A percentile compares a stretch with the other conserved stretches of the same genome.
Conservation (phyloP, 1,140 invertebrate genomes). For the Rhynchophorus ferrugineus region DNA sequence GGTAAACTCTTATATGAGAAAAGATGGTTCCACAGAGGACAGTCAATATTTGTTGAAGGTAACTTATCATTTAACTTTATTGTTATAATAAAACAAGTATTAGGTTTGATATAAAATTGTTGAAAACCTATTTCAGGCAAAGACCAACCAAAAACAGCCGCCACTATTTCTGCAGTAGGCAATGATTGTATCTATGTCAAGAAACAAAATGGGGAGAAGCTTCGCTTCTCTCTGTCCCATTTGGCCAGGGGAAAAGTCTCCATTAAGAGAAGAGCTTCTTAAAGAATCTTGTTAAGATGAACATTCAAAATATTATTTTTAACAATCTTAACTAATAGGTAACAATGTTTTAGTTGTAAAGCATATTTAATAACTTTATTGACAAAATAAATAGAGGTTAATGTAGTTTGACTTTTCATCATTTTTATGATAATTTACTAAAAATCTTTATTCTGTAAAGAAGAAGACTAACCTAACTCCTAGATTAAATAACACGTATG, state of each 20-base stretch:
- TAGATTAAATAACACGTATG: no score
- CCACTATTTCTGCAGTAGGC: constrained; percentile 81
- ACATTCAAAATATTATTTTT: not conserved
- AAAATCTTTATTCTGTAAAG: no score
- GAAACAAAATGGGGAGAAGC: constrained; percentile 72
- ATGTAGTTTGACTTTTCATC: no score
- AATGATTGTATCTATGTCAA: constrained; percentile 87
- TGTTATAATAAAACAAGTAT: no score
- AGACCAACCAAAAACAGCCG: constrained; percentile 72
- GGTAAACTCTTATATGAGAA: constrained; percentile 90
- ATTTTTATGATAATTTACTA: no score
- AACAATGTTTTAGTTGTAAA: no score
- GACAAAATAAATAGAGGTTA: no score
- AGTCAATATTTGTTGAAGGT: constrained; percentile 79
- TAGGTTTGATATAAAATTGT: no score
- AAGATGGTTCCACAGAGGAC: constrained; percentile 90
- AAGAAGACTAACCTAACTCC: no score
- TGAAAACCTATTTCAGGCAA: no score
- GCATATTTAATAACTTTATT: no score
- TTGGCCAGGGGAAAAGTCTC: constrained; percentile 81
- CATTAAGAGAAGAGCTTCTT: constrained; percentile 74
- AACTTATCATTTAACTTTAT: not conserved
- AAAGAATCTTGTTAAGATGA: constrained; percentile 25
- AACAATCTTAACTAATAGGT: no score
- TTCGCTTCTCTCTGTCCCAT: constrained; percentile 76